Conservation (phyloP, 2,888 invertebrate species). For the Acanthopleura granulata region DNA sequence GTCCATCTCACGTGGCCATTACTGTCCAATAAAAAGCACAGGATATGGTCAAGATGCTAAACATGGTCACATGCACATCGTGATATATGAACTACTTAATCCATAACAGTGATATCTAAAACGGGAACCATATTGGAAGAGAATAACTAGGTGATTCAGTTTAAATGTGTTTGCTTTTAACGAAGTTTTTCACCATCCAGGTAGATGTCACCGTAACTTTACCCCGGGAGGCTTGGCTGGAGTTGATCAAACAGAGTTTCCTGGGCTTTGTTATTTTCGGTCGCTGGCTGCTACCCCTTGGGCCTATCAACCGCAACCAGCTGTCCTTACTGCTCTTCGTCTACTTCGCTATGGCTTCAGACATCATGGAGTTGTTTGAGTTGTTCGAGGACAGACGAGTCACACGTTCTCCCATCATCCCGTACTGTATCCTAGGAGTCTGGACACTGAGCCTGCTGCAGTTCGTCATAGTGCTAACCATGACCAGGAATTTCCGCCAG, state of each 20-base stretch:
- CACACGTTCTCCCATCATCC: constrained; percentile 50
- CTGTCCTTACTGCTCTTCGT: constrained; percentile 69
- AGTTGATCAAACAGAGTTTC: constrained; percentile 55
- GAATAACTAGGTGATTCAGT: too few species aligned
- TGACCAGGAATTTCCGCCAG: constrained; percentile 44
- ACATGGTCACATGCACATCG: too few species aligned
- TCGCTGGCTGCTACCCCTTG: constrained; percentile 62
- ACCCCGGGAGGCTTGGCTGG: not conserved
- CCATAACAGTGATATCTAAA: too few species aligned
- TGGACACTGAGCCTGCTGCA: constrained; percentile 67
- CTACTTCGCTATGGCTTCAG: constrained; percentile 68
- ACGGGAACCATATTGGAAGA: too few species aligned
- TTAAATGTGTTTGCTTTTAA: too few species aligned
- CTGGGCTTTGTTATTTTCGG: constrained; percentile 56
- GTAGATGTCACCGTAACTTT: too few species aligned
- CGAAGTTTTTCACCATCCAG: too few species aligned
- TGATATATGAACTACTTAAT: too few species aligned
- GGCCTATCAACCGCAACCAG: constrained; percentile 63
- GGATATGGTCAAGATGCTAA: too few species aligned
- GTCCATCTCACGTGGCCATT: too few species aligned
- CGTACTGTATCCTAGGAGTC: constrained; percentile 55
- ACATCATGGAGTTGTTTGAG: constrained; percentile 60
- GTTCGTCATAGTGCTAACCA: constrained; percentile 66
- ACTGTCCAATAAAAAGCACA: too few species aligned
- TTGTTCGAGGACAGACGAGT: constrained; percentile 54